Conservation (phyloP, 2,113 vertebrate genomes). For the Callocephalon fimbriatum region DNA sequence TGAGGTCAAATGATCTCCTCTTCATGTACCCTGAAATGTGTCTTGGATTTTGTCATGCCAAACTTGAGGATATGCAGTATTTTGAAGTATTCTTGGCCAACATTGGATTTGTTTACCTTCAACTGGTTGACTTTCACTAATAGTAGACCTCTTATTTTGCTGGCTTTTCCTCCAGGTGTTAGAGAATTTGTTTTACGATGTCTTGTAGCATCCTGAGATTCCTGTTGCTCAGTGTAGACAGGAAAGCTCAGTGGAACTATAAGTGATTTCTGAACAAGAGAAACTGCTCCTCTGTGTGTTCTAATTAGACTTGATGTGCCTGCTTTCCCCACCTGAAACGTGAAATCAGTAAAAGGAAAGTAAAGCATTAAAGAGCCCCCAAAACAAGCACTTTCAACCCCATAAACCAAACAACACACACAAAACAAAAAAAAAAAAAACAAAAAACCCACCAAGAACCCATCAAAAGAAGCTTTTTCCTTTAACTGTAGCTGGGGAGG, state of each 20-base stretch:
- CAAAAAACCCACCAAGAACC: neutral
- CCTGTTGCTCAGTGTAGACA: neutral
- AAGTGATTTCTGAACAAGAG: neutral
- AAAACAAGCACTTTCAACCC: neutral
- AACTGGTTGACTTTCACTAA: neutral
- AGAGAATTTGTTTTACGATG: neutral
- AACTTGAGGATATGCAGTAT: neutral
- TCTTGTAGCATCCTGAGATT: neutral
- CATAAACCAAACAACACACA: neutral
- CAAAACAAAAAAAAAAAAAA: neutral
- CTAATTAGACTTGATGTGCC: neutral
- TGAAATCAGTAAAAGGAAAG: neutral
- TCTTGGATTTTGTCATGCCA: neutral
- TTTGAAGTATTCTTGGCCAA: neutral
- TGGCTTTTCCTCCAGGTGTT: neutral
- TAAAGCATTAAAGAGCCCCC: neutral
- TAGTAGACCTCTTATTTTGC: neutral
- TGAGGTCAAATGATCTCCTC: neutral
- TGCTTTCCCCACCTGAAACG: neutral
- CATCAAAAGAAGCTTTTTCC: neutral
- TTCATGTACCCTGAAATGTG: fast-evolving
- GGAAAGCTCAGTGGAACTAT: neutral
- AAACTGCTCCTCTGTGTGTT: neutral
- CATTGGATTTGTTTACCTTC: neutral
- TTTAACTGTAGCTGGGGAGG: neutral